These are phyloP conservation scores for Loxodonta africana DNA, from an alignment of 2,113 vertebrate genomes.

Conservation along the genomic window DNA sequence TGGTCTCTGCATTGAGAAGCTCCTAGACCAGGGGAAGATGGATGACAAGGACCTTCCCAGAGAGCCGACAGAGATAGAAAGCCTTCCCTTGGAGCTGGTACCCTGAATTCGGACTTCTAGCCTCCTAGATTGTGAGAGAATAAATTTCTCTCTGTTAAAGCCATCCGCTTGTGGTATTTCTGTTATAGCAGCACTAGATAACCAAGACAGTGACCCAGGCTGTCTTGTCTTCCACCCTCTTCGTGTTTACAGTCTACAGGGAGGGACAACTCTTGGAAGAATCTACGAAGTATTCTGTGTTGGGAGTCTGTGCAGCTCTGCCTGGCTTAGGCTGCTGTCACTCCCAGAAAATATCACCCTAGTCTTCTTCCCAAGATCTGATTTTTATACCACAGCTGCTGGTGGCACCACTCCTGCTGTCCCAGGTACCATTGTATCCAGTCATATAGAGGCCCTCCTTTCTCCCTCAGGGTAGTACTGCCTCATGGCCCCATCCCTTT, in stretches of 20 bases:
- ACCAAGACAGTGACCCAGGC: no score
- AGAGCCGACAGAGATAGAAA: no score
- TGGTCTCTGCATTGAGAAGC: no score
- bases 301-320: background rate
- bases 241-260: background rate
- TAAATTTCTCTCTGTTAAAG: no score
- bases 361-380: background rate
- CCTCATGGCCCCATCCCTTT: background rate
- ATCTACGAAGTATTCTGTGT: background rate
- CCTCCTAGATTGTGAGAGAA: no score
- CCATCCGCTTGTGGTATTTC: no score
- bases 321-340: background rate
- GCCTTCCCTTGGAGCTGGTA: no score
- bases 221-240: background rate
- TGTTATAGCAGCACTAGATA: no score
- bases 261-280: background rate
- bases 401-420: background rate
- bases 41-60: no score
- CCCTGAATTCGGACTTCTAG: no score
- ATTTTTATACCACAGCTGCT: background rate
- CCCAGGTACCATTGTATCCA: background rate
- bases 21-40: no score
- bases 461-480: background rate
- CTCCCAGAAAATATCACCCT: background rate
- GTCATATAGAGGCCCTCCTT: background rate